Evolutionary conservation across 2,888 invertebrate genomes (phyloP), one percentile per base, ranked within the genome.

Genomic region (Apomyelois bistriatella): DNA sequence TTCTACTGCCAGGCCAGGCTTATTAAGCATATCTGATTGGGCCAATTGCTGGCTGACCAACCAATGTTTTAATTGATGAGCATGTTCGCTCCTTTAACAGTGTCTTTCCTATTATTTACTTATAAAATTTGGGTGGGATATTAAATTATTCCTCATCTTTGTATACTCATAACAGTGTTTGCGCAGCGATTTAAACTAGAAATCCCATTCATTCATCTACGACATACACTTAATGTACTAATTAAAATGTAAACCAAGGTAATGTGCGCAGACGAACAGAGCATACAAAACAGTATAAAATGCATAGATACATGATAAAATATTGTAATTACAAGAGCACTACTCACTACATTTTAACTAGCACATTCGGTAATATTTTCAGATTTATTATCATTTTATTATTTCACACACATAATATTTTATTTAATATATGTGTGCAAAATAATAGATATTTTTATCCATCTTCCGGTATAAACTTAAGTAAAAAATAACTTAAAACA

Each of bases 301-400:
- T 65, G 69, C 69, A 74, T 72, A 75, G 37, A 79, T 74, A 74
- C 57, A 68, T 22, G 54, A 61, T 54, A 61, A 59, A 64, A 57
- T 59, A 54, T 64, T 58, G 68, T 53, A 65, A 64, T 55, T 62
- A 46, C 56, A 56, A 28, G 58, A 69, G 64, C 65, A 72, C 76
- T 77, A 81, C 65, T 60, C 57, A 69, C 82, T 82, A 85, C 84
- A 84, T 82, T 85, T 84, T 76, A 83, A 85, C 81, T 83, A 83
- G 83, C 83, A 85, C 82, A 84, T 82, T 79, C 76, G 70, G 82
- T 84, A 84, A 83, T 73, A 85, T 83, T 85, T 85, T 84, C 84
- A 85, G 84, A 85, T 85, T 79, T 71, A 32, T 56, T 1, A 16
- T 50, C 3, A 15, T 7, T 3, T 1, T 40, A 40, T 16, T 16